A percentile compares a stretch with the other conserved stretches of the same genome.
Conservation (phyloP, 2,888 invertebrate species). For the Andrena chrysosceles region DNA sequence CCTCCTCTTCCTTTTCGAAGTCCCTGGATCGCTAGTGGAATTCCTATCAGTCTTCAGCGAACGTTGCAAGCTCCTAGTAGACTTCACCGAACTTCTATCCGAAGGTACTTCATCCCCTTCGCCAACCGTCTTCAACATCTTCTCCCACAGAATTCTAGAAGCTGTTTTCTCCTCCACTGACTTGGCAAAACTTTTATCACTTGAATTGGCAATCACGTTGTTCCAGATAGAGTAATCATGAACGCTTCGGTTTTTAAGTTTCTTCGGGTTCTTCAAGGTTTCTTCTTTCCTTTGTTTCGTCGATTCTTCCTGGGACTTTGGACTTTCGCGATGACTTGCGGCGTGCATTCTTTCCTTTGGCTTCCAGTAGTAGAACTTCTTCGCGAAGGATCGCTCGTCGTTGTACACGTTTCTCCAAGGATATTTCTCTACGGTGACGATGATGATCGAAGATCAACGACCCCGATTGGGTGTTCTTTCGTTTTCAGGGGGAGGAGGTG, state of each 20-base stretch:
- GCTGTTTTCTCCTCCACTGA: background rate
- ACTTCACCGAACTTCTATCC: too few species aligned
- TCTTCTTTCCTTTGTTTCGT: background rate
- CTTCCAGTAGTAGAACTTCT: background rate
- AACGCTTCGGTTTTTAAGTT: too few species aligned
- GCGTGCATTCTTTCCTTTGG: background rate
- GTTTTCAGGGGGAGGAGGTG: background rate
- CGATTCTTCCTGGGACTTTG: background rate
- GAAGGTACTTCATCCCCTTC: background rate
- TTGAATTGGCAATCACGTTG: conserved; percentile 9
- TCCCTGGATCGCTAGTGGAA: background rate
- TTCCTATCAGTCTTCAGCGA: background rate
- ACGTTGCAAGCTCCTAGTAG: background rate
- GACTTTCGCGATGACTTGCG: background rate
- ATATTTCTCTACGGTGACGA: conserved; percentile 61
- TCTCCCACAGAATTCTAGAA: background rate
- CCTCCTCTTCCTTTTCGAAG: background rate
- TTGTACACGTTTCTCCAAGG: conserved; percentile 61
- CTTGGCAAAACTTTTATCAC: conserved; percentile 7
- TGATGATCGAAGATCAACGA: conserved; percentile 33
- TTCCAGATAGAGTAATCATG: background rate
- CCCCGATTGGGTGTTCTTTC: background rate
- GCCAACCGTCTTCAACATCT: background rate
- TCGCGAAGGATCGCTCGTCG: conserved; percentile 18
- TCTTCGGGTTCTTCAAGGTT: background rate